Evolutionary conservation across 2,888 invertebrate species (phyloP).

Genomic region (Anthrax anthrax): DNA sequence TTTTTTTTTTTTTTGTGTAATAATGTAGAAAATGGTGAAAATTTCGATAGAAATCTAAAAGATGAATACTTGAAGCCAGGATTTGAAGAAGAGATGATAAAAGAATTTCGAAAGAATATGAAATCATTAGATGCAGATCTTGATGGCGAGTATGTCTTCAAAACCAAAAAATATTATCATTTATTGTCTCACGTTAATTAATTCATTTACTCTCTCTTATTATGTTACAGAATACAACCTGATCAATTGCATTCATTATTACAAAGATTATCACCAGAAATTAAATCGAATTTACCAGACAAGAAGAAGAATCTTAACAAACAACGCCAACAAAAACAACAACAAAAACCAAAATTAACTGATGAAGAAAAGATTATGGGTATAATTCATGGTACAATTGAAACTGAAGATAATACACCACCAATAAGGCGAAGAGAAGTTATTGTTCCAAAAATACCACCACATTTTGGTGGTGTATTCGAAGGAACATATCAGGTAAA

Average conservation of each 20-base stretch:
- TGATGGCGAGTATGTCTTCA: conserved; percentile 43
- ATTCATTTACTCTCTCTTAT: no score
- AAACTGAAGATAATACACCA: conserved; percentile 16
- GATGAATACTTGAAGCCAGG: conserved; percentile 42
- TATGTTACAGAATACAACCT: conserved; percentile 24
- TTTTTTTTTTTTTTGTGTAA: neutral
- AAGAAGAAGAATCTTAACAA: neutral
- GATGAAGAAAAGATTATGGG: conserved; percentile 33
- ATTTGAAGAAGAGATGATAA: conserved; percentile 26
- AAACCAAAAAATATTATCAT: no score
- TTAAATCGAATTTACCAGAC: neutral
- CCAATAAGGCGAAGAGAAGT: conserved; percentile 22
- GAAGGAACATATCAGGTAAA: conserved; percentile 29
- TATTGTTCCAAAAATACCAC: conserved; percentile 19
- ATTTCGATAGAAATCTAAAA: conserved; percentile 31
- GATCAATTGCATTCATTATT: conserved; percentile 30
- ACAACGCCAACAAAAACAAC: conserved; percentile 9
- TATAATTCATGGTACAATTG: conserved; percentile 31
- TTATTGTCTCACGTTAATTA: no score
- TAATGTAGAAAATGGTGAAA: conserved; percentile 17
- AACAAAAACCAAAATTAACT: conserved; percentile 22
- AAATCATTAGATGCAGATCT: conserved; percentile 36
- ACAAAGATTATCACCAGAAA: conserved; percentile 27
- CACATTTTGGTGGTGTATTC: conserved; percentile 28
- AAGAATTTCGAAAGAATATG: conserved; percentile 25